Evolutionary conservation across 2,797 vertebrate species (phyloP).

Genomic region (Gymnothorax reevesii): DNA sequence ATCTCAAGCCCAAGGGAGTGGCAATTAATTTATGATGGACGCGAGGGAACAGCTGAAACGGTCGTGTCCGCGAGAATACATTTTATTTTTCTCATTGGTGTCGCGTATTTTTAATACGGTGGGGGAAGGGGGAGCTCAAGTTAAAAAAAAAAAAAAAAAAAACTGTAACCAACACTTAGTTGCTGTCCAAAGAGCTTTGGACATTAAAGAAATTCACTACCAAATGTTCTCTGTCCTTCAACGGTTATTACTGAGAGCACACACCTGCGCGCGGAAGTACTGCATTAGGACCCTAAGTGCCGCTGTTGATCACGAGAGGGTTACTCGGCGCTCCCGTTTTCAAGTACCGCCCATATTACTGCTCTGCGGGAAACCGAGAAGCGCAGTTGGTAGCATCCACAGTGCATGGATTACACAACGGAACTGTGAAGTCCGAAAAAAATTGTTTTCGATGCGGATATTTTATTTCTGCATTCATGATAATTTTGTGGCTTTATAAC

Average conservation of each 20-base stretch:
- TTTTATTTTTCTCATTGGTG: no score
- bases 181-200: background rate
- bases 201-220: background rate
- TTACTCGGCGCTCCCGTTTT: background rate
- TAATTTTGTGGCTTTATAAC: background rate
- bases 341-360: slow-evolving; percentile 33
- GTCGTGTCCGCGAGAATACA: no score
- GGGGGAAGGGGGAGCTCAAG: no score
- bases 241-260: background rate
- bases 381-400: background rate
- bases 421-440: background rate
- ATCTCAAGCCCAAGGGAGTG: background rate
- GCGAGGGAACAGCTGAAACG: no score
- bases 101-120: no score
- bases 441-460: background rate
- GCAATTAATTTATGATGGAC: no score
- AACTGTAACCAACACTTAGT: background rate
- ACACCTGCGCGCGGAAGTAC: slow-evolving; percentile 37
- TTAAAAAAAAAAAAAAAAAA: background rate
- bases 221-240: background rate
- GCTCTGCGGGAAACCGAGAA: background rate
- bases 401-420: background rate
- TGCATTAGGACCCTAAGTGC: slow-evolving; percentile 56
- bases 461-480: background rate
- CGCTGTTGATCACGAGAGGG: slow-evolving; percentile 65